Evolutionary conservation across 2,888 invertebrate genomes (phyloP).

Genomic region (Leucania comma): DNA sequence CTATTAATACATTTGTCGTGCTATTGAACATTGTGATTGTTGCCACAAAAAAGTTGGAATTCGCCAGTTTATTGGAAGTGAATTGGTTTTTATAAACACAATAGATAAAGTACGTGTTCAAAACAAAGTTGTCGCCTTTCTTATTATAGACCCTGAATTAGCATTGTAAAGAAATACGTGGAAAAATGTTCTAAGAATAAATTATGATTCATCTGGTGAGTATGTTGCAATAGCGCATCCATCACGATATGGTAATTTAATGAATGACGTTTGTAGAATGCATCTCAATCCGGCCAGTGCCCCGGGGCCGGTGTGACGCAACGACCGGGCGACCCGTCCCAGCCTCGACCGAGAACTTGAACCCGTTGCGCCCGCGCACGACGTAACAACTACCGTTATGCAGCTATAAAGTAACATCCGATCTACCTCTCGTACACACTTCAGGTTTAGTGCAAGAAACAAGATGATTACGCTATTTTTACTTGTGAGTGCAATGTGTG

Average conservation of each 20-base stretch:
- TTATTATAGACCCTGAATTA: constrained; percentile 38
- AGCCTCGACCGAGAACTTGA: constrained; percentile 85
- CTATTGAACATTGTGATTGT: constrained; percentile 78
- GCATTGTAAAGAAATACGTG: constrained; percentile 18
- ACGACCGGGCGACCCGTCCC: constrained; percentile 77
- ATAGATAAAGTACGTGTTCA: constrained; percentile 60
- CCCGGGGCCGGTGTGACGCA: constrained; percentile 80
- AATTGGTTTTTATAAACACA: constrained; percentile 63
- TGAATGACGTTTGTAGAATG: constrained; percentile 68
- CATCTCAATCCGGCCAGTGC: constrained; percentile 83
- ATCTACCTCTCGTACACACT: constrained; percentile 70
- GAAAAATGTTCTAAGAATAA: constrained; percentile 20
- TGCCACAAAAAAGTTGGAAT: constrained; percentile 75
- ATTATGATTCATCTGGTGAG: constrained; percentile 34
- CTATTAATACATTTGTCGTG: constrained; percentile 80
- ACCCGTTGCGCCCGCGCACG: constrained; percentile 74
- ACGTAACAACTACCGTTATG: constrained; percentile 83
- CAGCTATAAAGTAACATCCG: constrained; percentile 81
- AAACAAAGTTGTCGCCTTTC: constrained; percentile 43
- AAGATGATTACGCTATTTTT: constrained; percentile 80
- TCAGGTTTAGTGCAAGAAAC: constrained; percentile 65
- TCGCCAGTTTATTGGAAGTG: constrained; percentile 69
- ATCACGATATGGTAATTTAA: constrained; percentile 58
- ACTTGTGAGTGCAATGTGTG: constrained; percentile 68
- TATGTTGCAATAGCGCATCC: constrained; percentile 55